phyloP scores from a whole-genome alignment of 1,140 invertebrate species.

The Acromyrmex echinatior region DNA sequence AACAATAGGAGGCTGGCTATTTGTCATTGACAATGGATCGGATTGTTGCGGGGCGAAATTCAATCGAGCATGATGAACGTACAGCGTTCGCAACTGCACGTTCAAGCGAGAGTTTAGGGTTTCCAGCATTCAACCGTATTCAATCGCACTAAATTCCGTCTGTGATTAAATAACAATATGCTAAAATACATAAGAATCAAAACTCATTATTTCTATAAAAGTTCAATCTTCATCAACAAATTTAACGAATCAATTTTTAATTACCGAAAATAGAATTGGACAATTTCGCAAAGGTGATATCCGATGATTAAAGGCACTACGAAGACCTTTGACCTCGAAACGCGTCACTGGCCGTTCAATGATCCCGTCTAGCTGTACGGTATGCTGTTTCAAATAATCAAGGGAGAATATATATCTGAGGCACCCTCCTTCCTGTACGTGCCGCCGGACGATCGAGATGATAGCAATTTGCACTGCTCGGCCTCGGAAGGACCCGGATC shows the following conservation, averaged over 20 bases:
- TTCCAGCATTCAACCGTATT: constrained; percentile 35
- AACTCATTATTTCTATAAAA: background rate
- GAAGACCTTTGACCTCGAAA: background rate
- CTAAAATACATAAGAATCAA: background rate
- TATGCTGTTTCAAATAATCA: constrained; percentile 62
- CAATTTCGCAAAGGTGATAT: background rate
- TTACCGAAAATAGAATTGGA: background rate
- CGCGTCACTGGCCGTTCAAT: constrained; percentile 41
- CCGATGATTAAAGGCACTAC: background rate
- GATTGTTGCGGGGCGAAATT: constrained; percentile 62
- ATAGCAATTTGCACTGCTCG: constrained; percentile 80
- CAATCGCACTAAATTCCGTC: constrained; percentile 19
- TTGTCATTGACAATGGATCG: constrained; percentile 65
- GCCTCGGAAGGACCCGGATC: constrained; percentile 52
- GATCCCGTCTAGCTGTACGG: constrained; percentile 28
- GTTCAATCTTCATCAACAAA: background rate
- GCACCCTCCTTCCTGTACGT: constrained; percentile 77
- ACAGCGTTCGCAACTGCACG: constrained; percentile 20
- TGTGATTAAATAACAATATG: background rate
- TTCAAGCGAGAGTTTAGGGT: constrained; percentile 32
- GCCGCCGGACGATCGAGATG: constrained; percentile 77
- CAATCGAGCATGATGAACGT: constrained; percentile 61
- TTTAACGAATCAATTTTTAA: background rate
- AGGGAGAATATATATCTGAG: constrained; percentile 69
- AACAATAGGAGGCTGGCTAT: constrained; percentile 55